Evolutionary conservation across 2,888 invertebrate genomes (phyloP).

Genomic region (Oxycera nigricornis): DNA sequence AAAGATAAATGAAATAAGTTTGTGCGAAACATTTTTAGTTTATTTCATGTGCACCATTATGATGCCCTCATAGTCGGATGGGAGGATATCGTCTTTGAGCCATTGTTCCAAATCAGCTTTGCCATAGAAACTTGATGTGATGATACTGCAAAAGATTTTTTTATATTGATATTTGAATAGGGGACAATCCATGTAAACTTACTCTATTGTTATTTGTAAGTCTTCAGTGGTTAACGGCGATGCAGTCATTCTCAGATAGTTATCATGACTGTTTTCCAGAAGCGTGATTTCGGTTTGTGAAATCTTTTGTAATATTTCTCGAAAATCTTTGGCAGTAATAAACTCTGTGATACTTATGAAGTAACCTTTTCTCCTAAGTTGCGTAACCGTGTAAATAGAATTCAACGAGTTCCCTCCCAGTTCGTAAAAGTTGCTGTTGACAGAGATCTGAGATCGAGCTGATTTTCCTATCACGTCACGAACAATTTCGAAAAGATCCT

Average conservation of each 20-base stretch:
- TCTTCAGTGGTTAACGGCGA: conserved; percentile 63
- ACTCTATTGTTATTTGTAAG: conserved; percentile 75
- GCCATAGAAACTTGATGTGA: conserved; percentile 82
- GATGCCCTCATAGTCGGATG: conserved; percentile 73
- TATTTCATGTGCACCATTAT: conserved; percentile 62
- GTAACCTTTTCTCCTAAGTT: conserved; percentile 78
- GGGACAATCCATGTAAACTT: conserved; percentile 61
- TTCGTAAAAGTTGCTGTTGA: conserved; percentile 79
- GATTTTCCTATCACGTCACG: conserved; percentile 74
- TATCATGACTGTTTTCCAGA: conserved; percentile 55
- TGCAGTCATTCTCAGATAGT: conserved; percentile 57
- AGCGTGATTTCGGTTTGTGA: conserved; percentile 53
- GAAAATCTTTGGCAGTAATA: conserved; percentile 73
- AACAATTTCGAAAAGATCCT: conserved; percentile 76
- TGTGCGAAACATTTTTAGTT: background rate
- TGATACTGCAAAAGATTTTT: conserved; percentile 68
- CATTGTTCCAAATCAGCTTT: conserved; percentile 87
- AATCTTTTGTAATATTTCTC: conserved; percentile 73
- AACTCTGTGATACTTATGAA: conserved; percentile 84
- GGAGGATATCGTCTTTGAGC: conserved; percentile 72
- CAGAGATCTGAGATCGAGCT: conserved; percentile 67
- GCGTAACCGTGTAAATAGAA: conserved; percentile 81
- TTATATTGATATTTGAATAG: too few relatives aligned
- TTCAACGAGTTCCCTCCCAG: conserved; percentile 88
- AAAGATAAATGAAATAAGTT: background rate